Evolutionary conservation across 2,113 vertebrate genomes (phyloP).

Genomic region (Chionomys nivalis): DNA sequence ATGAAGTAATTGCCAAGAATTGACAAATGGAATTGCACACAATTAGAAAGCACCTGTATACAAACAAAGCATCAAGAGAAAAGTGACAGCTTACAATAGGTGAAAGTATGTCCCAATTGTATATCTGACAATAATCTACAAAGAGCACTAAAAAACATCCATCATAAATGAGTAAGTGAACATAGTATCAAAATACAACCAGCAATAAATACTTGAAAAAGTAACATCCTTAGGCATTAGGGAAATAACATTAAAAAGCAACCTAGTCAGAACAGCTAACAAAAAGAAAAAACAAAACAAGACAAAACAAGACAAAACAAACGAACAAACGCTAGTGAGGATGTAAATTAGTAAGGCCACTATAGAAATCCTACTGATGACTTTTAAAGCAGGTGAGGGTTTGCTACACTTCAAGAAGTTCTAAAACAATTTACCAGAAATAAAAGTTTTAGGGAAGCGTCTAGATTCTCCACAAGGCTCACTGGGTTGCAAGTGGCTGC

Average conservation of each 20-base stretch:
- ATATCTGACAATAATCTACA: background rate
- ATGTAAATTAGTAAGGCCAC: background rate
- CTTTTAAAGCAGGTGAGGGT: constrained; percentile 2
- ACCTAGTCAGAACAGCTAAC: background rate
- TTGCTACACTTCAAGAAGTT: background rate
- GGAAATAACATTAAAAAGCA: background rate
- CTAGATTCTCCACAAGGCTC: background rate
- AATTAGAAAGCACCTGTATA: background rate
- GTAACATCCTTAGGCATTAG: background rate
- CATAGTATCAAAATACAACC: background rate
- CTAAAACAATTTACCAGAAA: background rate
- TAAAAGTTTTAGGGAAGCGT: constrained; percentile 13
- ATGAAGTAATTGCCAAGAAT: background rate
- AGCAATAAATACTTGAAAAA: background rate
- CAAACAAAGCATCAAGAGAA: background rate
- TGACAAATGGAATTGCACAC: background rate
- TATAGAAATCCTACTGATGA: background rate
- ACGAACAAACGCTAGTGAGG: background rate
- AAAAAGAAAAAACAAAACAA: background rate
- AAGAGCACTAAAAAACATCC: background rate
- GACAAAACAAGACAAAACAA: too few species aligned
- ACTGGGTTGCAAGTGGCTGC: background rate
- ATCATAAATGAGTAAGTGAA: background rate
- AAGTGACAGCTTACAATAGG: background rate
- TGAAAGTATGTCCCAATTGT: background rate